Base-by-base conservation (phyloP, 2,888 invertebrate species). In the Calameuta pallipes region DNA sequence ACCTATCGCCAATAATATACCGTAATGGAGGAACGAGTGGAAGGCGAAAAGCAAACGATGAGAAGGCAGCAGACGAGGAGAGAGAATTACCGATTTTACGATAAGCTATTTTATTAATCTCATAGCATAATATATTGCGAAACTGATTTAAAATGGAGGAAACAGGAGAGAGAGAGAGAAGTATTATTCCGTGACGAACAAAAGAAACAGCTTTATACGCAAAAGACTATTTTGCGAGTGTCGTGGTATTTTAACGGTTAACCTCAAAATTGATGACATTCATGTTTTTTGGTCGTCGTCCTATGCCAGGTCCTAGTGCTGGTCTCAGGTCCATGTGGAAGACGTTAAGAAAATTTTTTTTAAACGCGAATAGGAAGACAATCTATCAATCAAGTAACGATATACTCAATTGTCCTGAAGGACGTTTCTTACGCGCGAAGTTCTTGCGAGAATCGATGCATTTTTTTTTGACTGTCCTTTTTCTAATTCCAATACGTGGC, bases 141-240 rank as follows among this genome's bases (percentile, higher is more conserved):
- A 71, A 15, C 71, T 71, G 31, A 71, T 33, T 71, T 71, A 12
- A 34, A 31, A 30, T 0, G 41, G 15, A 15, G 15, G 41, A 4
- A 15, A 37, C 4, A 9, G 35, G 35, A 6, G 6, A 6, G 23
- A 9, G 56, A 56, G 56, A 23, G 9, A 56, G 23, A 56, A 56
- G 56, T 56, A 56, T 56, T 56, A 56, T 23, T 56, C 56, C 23
- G 56, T 23, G 56, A 56, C 56, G 73, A 71, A 74, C n/a, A 69
- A 79, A 75, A 77, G 11, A 78, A 79, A 82, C 79, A 78, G 77
- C 23, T 56, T 23, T 15, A 23, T 1, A 9, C 23, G 23, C 1
- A 23, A 56, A 2, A 56, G 1, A 9, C 41, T 23, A 56, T 56
- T 41, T 56, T 41, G 15, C 1, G 15, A 41, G 41, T 41, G 33